Conservation (phyloP, 2,113 vertebrate species). For the Corythoichthys haematopterus region DNA sequence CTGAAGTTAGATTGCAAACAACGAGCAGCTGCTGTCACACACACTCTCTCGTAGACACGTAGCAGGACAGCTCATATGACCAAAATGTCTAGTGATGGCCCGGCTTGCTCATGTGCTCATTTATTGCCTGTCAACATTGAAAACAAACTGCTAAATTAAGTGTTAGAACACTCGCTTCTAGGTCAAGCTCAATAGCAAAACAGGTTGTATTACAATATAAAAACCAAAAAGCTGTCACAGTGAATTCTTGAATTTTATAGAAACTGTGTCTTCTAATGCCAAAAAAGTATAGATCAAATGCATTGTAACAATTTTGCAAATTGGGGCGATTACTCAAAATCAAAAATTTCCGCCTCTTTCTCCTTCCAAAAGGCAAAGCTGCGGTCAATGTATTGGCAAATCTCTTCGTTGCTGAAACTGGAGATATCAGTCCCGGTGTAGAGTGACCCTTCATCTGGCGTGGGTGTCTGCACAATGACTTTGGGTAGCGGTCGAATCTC, state of each 20-base stretch:
- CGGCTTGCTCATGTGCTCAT: neutral
- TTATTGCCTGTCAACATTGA: neutral
- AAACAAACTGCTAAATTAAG: neutral
- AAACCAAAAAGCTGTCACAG: constrained; percentile 35
- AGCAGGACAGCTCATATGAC: neutral
- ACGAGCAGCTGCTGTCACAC: constrained; percentile 69
- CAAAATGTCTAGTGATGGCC: neutral
- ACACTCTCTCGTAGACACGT: constrained; percentile 14
- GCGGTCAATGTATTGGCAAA: constrained; percentile 89
- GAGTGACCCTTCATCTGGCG: constrained; percentile 46
- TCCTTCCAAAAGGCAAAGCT: constrained; percentile 99
- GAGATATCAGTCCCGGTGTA: constrained; percentile 52
- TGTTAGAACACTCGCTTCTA: neutral
- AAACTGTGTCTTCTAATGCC: neutral
- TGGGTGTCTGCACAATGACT: constrained; percentile 52
- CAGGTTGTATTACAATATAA: neutral
- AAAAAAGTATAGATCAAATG: neutral
- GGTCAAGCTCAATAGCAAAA: neutral
- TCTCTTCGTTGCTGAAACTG: constrained; percentile 80
- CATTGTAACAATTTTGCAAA: neutral
- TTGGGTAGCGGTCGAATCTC: constrained; percentile 55
- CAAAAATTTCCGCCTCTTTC: constrained; percentile 92
- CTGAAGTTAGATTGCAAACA: constrained; percentile 60
- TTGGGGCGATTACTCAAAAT: constrained; percentile 67
- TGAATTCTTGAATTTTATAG: neutral